phyloP scores from a whole-genome alignment of 2,113 vertebrate species.

The Malurus elegans region DNA sequence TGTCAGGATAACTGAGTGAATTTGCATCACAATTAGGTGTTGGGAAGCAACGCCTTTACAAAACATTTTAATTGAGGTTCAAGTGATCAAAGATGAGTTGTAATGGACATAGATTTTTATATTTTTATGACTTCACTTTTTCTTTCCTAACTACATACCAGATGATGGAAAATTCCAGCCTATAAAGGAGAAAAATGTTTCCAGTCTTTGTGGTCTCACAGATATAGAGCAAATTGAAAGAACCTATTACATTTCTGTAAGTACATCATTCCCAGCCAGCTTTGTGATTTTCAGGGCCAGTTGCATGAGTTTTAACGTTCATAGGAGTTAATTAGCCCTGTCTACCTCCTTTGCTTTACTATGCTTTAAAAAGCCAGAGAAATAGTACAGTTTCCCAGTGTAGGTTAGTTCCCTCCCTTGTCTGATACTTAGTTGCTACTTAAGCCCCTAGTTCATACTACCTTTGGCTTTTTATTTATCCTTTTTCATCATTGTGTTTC shows the following conservation, averaged over 20 bases:
- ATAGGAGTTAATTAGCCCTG: not conserved
- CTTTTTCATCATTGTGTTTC: not conserved
- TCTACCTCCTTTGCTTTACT: not conserved
- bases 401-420: not conserved
- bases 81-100: not conserved
- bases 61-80: not conserved
- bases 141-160: not conserved
- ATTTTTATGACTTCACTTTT: not conserved
- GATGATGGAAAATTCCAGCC: not conserved
- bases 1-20: not conserved
- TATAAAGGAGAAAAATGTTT: not conserved
- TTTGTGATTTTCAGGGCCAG: not conserved
- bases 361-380: not conserved
- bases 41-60: not conserved
- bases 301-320: not conserved
- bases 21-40: conserved; percentile 12
- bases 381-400: not conserved
- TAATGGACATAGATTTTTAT: not conserved
- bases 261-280: not conserved
- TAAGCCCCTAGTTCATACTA: not conserved
- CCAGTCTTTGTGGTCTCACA: not conserved
- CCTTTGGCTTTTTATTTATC: not conserved
- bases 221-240: not conserved
- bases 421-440: not conserved
- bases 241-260: not conserved